phyloP scores from a whole-genome alignment of 2,113 vertebrate species.

The Phodopus roborovskii region DNA sequence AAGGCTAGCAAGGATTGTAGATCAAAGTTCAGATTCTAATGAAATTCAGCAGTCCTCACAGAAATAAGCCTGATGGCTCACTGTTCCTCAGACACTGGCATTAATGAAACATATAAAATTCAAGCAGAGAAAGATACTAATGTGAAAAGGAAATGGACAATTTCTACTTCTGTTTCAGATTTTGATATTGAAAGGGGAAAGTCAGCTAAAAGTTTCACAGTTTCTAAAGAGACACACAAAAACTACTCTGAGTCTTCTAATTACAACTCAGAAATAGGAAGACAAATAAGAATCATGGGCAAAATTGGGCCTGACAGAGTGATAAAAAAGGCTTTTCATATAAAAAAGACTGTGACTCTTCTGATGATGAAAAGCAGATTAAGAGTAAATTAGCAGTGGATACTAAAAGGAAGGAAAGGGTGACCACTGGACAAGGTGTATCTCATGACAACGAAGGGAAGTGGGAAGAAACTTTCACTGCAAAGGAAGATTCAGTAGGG shows the following conservation, averaged over 20 bases:
- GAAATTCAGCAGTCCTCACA: conserved; percentile 90
- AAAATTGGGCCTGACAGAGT: conserved; percentile 87
- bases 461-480: conserved; percentile 23
- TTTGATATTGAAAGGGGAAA: conserved; percentile 85
- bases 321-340: conserved; percentile 81
- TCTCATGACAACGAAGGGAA: conserved; percentile 73
- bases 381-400: conserved; percentile 73
- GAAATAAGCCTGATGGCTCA: conserved; percentile 87
- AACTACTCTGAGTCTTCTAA: conserved; percentile 91
- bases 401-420: conserved; percentile 70
- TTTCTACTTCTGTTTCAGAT: conserved; percentile 91
- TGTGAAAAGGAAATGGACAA: conserved; percentile 92
- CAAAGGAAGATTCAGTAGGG: conserved; percentile 9
- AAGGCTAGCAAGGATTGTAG: conserved; percentile 73
- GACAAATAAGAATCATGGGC: conserved; percentile 88
- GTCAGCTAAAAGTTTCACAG: conserved; percentile 82
- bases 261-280: conserved; percentile 94
- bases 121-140: conserved; percentile 83
- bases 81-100: conserved; percentile 90
- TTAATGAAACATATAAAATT: conserved; percentile 83
- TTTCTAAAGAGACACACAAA: conserved; percentile 91
- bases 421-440: conserved; percentile 72
- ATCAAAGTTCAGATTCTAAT: conserved; percentile 92
- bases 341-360: conserved; percentile 83
- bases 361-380: conserved; percentile 84